Percentiles rank a stretch among this genome's conserved stretches.
Evolutionary conservation across 1,140 invertebrate species (phyloP).

Genomic region (Radopholus similis): DNA sequence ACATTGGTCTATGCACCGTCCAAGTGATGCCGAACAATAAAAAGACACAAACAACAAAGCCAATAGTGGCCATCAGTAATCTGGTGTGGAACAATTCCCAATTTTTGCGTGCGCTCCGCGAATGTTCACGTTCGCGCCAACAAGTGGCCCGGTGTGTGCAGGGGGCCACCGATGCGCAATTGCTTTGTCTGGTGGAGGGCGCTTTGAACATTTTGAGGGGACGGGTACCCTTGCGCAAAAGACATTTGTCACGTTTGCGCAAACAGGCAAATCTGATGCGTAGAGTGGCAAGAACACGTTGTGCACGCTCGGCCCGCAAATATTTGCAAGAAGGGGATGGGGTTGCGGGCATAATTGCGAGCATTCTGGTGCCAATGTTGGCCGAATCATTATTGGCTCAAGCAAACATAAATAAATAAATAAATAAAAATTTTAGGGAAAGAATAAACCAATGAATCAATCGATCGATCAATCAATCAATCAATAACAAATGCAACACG

Average conservation of each 20-base stretch:
- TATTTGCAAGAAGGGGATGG: not conserved
- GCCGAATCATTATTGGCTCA: not conserved
- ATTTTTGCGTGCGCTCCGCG: not conserved
- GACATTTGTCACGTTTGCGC: not conserved
- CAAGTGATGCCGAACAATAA: no score
- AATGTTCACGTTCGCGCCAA: not conserved
- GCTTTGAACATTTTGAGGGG: constrained; percentile 24
- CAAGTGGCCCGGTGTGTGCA: not conserved
- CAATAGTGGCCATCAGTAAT: not conserved
- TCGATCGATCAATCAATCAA: no score
- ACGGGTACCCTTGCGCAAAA: not conserved
- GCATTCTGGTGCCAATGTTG: not conserved
- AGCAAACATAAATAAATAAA: constrained; percentile 3
- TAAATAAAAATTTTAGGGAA: no score
- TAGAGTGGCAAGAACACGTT: constrained; percentile 5
- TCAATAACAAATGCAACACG: constrained; percentile 1
- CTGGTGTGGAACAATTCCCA: not conserved
- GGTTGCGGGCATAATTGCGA: not conserved
- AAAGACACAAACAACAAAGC: not conserved
- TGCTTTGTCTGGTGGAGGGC: constrained; percentile 17
- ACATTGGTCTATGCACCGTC: constrained; percentile 16
- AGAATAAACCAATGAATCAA: no score
- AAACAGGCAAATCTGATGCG: constrained; percentile 6
- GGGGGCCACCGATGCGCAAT: not conserved
- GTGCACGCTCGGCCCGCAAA: constrained; percentile 5